These are phyloP conservation scores for Salmo trutta DNA, from an alignment of 2,797 vertebrate species.

Conservation along the genomic window DNA sequence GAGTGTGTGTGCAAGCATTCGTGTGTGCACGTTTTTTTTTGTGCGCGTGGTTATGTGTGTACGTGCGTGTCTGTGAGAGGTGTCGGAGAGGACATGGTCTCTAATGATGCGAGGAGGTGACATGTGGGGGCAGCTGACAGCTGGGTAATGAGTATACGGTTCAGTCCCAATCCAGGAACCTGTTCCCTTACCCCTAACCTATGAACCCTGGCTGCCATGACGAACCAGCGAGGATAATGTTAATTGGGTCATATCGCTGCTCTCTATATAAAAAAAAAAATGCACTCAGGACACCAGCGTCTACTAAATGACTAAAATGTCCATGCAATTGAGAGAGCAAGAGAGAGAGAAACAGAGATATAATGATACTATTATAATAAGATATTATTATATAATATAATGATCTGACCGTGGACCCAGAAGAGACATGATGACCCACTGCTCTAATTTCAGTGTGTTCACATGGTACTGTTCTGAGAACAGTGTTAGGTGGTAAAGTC, in stretches of 20 bases:
- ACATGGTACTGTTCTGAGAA: neutral
- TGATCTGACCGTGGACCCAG: neutral
- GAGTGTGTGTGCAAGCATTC: neutral
- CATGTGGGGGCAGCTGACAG: slow-evolving; percentile 64
- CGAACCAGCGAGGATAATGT: slow-evolving; percentile 35
- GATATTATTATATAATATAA: neutral
- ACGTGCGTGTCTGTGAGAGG: neutral
- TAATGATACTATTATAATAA: neutral
- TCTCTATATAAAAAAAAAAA: neutral
- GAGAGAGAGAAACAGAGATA: neutral
- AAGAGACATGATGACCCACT: slow-evolving; percentile 4
- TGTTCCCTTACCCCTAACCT: slow-evolving; percentile 54
- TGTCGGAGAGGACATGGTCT: neutral
- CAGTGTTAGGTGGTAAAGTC: neutral
- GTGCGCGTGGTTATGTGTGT: neutral
- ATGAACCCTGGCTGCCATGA: slow-evolving; percentile 45
- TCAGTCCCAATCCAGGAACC: slow-evolving; percentile 56
- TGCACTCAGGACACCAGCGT: no score
- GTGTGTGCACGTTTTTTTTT: neutral
- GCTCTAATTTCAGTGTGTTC: neutral
- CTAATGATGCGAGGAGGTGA: slow-evolving; percentile 63
- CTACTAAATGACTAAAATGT: neutral
- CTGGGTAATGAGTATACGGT: slow-evolving; percentile 65
- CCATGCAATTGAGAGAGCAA: slow-evolving; percentile 12
- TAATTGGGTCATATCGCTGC: slow-evolving; percentile 61